phyloP scores from a whole-genome alignment of 2,797 vertebrate genomes.

The Rhynchonycteris naso region DNA sequence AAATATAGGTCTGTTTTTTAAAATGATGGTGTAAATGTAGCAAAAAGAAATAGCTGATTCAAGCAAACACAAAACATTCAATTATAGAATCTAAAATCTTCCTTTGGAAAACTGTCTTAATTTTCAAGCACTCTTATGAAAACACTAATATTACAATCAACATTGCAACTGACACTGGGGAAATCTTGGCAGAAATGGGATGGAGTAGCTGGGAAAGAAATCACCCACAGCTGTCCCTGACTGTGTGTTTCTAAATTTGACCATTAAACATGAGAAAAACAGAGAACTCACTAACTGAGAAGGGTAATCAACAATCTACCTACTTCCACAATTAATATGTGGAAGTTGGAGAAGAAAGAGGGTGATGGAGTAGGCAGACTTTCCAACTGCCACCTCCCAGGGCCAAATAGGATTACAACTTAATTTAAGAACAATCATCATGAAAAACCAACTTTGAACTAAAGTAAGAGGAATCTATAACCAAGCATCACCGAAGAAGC shows the following conservation, averaged over 20 bases:
- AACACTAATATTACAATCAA: slow-evolving; percentile 53
- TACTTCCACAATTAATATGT: slow-evolving; percentile 14
- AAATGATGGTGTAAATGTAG: not conserved
- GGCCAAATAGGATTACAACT: too few relatives aligned
- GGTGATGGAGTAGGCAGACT: too few relatives aligned
- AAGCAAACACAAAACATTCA: slow-evolving; percentile 44
- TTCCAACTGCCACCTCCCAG: too few relatives aligned
- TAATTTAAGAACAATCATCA: too few relatives aligned
- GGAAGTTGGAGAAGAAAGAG: slow-evolving; percentile 28
- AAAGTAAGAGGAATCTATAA: too few relatives aligned
- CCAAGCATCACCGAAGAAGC: too few relatives aligned
- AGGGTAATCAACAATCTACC: slow-evolving; percentile 62
- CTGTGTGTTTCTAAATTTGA: slow-evolving; percentile 55
- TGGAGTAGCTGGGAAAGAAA: slow-evolving; percentile 63
- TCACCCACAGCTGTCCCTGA: slow-evolving; percentile 62
- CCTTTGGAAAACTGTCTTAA: slow-evolving; percentile 46
- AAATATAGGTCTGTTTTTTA: slow-evolving; percentile 13
- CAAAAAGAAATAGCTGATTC: not conserved
- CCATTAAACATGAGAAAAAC: slow-evolving; percentile 62
- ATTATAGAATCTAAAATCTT: slow-evolving; percentile 22
- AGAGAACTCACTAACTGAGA: slow-evolving; percentile 65
- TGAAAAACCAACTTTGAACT: too few relatives aligned
- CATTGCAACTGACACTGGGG: slow-evolving; percentile 48
- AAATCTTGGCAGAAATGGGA: slow-evolving; percentile 62
- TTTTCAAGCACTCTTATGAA: slow-evolving; percentile 62